These are phyloP conservation scores for Acanthurus tractus DNA, from an alignment of 2,797 vertebrate species.

Conservation along the genomic window DNA sequence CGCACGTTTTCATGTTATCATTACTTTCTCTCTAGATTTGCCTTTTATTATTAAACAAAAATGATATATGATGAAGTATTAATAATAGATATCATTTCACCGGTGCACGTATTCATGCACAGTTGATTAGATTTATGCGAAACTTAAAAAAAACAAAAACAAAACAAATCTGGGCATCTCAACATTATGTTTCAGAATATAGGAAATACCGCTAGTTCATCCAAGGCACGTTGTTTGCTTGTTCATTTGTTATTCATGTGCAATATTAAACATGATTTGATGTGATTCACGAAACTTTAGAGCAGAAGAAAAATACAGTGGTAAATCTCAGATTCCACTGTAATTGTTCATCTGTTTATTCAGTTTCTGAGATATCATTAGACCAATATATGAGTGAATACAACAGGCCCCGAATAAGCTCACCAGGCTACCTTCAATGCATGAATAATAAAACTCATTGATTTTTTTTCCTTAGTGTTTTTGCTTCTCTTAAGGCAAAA, in stretches of 20 bases:
- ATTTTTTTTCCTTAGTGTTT: too few relatives aligned
- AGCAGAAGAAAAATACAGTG: not conserved
- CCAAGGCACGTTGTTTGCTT: conserved; percentile 16
- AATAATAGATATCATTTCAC: not conserved
- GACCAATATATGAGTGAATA: not conserved
- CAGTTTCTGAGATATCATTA: not conserved
- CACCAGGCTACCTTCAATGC: too few relatives aligned
- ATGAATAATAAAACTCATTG: too few relatives aligned
- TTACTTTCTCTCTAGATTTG: not conserved
- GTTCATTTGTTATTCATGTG: not conserved
- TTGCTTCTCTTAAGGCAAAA: too few relatives aligned
- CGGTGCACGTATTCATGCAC: not conserved
- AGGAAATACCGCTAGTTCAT: conserved; percentile 17
- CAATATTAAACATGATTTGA: too few relatives aligned
- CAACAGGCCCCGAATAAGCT: too few relatives aligned
- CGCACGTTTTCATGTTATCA: conserved; percentile 2
- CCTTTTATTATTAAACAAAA: too few relatives aligned
- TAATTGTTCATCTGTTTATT: not conserved
- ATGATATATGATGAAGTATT: too few relatives aligned
- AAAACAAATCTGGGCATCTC: conserved; percentile 4
- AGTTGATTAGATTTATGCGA: conserved; percentile 42
- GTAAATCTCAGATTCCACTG: not conserved
- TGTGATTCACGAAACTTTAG: too few relatives aligned
- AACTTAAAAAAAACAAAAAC: conserved; percentile 1
- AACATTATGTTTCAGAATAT: conserved; percentile 25